These are phyloP conservation scores for Elachura formosa DNA, from an alignment of 2,113 vertebrate species.

Conservation along the genomic window DNA sequence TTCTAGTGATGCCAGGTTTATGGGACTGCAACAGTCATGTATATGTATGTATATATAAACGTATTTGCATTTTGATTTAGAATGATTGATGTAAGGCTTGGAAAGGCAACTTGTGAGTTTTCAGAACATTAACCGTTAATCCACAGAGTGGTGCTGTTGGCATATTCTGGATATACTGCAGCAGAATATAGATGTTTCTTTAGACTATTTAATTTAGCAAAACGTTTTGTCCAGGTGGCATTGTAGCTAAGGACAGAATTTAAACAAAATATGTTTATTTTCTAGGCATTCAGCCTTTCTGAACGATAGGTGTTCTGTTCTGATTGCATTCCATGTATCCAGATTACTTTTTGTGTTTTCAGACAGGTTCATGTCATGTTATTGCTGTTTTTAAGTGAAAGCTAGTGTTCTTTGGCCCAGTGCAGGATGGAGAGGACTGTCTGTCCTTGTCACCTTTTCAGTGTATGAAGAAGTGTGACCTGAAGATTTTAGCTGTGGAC, in stretches of 20 bases:
- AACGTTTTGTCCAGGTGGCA: conserved; percentile 12
- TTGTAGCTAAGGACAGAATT: not conserved
- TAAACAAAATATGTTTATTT: not conserved
- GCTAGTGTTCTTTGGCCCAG: not conserved
- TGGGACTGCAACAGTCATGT: not conserved
- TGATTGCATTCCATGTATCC: not conserved
- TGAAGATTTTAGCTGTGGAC: not conserved
- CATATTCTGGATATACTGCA: not conserved
- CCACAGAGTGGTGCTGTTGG: conserved; percentile 66
- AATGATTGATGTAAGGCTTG: accelerated
- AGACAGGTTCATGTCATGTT: not conserved
- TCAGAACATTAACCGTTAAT: not conserved
- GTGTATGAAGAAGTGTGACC: not conserved
- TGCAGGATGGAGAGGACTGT: not conserved
- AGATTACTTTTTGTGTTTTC: not conserved
- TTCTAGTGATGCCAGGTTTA: not conserved
- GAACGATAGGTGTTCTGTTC: not conserved
- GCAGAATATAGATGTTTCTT: not conserved
- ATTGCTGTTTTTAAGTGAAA: not conserved
- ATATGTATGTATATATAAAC: not conserved
- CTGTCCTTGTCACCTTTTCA: not conserved
- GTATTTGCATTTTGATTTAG: not conserved
- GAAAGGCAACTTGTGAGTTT: not conserved
- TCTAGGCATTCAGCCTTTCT: not conserved
- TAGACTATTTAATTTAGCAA: not conserved